Evolutionary conservation across 2,797 vertebrate genomes (phyloP).

Genomic region (Onychomys arenicola): DNA sequence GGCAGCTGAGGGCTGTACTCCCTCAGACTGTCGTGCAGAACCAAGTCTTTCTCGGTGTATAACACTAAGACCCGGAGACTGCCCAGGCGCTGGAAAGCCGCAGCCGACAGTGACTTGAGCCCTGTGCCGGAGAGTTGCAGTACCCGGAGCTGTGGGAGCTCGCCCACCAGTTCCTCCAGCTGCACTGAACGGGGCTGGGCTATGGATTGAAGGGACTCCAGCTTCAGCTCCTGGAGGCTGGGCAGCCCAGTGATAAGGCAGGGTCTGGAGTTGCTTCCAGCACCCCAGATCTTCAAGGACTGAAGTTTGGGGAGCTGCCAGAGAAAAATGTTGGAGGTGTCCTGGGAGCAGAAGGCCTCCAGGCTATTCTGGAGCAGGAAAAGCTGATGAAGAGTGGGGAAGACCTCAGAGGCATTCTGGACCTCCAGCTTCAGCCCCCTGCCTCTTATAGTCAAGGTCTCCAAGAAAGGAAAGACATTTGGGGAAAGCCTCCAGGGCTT

Average conservation of each 20-base stretch:
- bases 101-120: not conserved
- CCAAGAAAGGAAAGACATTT: slow-evolving; percentile 35
- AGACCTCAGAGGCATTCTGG: slow-evolving; percentile 26
- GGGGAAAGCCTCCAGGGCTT: not conserved
- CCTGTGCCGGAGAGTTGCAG: not conserved
- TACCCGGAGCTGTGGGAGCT: slow-evolving; percentile 8
- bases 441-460: slow-evolving; percentile 45
- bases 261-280: not conserved
- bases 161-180: slow-evolving; percentile 48
- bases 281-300: not conserved
- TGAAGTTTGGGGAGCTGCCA: slow-evolving; percentile 43
- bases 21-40: slow-evolving; percentile 6
- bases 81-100: not conserved
- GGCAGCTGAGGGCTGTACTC: slow-evolving; percentile 43
- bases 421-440: slow-evolving; percentile 32
- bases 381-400: slow-evolving; percentile 53
- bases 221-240: not conserved
- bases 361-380: slow-evolving; percentile 43
- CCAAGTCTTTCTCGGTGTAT: not conserved
- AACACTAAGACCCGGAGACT: slow-evolving; percentile 50
- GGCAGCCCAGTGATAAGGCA: slow-evolving; percentile 35
- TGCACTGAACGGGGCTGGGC: not conserved
- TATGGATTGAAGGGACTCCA: not conserved
- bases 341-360: slow-evolving; percentile 42
- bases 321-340: slow-evolving; percentile 1